These are phyloP conservation scores for Myodes glareolus DNA, from an alignment of 2,113 vertebrate species.

Conservation along the genomic window DNA sequence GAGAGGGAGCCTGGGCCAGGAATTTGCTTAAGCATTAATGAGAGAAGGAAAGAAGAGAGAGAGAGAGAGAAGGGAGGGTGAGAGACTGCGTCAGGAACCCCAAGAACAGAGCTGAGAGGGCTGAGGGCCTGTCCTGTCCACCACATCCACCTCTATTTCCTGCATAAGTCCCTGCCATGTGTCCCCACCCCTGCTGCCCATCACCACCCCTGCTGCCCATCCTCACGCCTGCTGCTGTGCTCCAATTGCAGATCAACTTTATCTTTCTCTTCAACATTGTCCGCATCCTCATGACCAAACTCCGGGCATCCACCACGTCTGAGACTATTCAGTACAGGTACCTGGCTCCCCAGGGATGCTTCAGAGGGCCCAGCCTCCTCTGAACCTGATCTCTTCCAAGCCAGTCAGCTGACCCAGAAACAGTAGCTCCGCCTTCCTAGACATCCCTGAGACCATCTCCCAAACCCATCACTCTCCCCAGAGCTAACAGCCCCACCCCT, in stretches of 20 bases:
- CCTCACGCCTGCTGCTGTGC: not conserved
- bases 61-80: not conserved
- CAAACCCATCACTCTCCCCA: not conserved
- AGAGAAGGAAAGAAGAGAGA: not conserved
- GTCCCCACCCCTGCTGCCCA: not conserved
- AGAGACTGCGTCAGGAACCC: not conserved
- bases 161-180: not conserved
- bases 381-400: not conserved
- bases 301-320: constrained; percentile 94
- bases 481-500: not conserved
- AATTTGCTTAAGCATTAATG: too few species aligned
- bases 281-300: constrained; percentile 97
- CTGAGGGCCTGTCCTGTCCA: not conserved
- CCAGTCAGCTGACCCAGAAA: not conserved
- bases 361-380: not conserved
- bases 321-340: constrained; percentile 96
- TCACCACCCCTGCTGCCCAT: not conserved
- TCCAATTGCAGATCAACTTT: constrained; percentile 93
- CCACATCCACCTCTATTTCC: not conserved
- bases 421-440: not conserved
- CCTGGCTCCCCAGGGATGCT: not conserved
- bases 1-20: not conserved
- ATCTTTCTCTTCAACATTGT: constrained; percentile 99
- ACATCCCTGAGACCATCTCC: not conserved
- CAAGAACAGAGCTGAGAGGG: not conserved